phyloP scores from a whole-genome alignment of 2,113 vertebrate genomes.

The Nycticryphes semicollaris region DNA sequence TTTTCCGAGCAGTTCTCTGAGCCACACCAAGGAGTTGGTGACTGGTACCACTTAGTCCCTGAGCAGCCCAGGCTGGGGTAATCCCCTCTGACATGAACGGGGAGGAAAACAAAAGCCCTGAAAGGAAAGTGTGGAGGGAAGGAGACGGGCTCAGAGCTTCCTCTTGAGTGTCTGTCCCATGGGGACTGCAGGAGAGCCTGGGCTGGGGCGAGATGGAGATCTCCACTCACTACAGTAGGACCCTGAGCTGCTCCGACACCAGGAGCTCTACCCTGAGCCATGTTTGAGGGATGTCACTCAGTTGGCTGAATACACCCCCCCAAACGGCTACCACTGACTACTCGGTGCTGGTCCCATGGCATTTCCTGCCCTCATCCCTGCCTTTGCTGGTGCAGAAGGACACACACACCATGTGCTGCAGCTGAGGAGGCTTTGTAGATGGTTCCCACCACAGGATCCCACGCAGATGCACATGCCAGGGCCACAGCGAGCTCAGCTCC shows the following conservation, averaged over 20 bases:
- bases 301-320: not conserved
- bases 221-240: fast-evolving
- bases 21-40: fast-evolving
- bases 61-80: not conserved
- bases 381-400: not conserved
- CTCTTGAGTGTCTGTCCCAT: fast-evolving
- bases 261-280: too few relatives aligned
- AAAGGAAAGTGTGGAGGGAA: not conserved
- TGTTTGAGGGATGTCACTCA: not conserved
- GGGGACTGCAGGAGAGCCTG: fast-evolving
- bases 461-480: fast-evolving
- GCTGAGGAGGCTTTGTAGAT: not conserved
- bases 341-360: fast-evolving
- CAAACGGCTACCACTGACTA: fast-evolving
- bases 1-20: not conserved
- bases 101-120: not conserved
- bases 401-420: fast-evolving
- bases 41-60: fast-evolving
- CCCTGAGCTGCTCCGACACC: not conserved
- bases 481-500: not conserved
- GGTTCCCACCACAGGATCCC: not conserved
- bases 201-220: not conserved
- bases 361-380: fast-evolving
- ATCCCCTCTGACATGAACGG: fast-evolving
- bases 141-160: not conserved